A percentile compares a stretch with the other conserved stretches of the same genome.
Evolutionary conservation across 2,113 vertebrate species (phyloP).

Genomic region (Stomatorhinus ivindoensis): DNA sequence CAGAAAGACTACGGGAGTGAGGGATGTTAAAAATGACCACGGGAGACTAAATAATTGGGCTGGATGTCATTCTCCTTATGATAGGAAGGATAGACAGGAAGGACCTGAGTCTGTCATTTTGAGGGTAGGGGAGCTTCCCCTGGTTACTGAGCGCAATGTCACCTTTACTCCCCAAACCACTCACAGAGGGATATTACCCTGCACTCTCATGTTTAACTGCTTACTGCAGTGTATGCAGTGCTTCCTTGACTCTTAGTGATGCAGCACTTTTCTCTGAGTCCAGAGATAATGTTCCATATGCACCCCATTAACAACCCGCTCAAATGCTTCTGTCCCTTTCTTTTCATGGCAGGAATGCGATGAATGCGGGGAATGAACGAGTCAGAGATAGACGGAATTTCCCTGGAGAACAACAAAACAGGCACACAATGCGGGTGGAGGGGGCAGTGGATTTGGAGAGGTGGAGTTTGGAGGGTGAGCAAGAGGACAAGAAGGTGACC

Average conservation of each 20-base stretch:
- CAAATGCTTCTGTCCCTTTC: slow-evolving; percentile 40
- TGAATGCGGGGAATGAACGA: slow-evolving; percentile 57
- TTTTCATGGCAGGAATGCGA: slow-evolving; percentile 41
- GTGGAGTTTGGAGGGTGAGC: slow-evolving; percentile 31
- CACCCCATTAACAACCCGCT: slow-evolving; percentile 45
- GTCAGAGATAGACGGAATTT: slow-evolving; percentile 60
- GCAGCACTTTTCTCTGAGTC: not conserved
- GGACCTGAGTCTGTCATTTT: not conserved
- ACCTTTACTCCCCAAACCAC: not conserved
- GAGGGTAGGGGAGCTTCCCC: not conserved
- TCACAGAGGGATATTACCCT: not conserved
- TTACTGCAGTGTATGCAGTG: not conserved
- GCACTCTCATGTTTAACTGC: not conserved
- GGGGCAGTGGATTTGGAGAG: slow-evolving; percentile 12
- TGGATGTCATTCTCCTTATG: not conserved
- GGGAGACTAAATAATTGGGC: not conserved
- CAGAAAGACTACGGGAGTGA: slow-evolving; percentile 68
- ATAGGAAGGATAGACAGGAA: not conserved
- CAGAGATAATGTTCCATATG: not conserved
- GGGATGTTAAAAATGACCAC: not conserved
- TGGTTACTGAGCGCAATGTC: not conserved
- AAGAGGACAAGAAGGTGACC: slow-evolving; percentile 28
- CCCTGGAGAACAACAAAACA: slow-evolving; percentile 44
- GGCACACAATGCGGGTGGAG: slow-evolving; percentile 1
- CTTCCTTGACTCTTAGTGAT: not conserved